phyloP scores from a whole-genome alignment of 2,797 vertebrate genomes.

The Anas bahamensis region DNA sequence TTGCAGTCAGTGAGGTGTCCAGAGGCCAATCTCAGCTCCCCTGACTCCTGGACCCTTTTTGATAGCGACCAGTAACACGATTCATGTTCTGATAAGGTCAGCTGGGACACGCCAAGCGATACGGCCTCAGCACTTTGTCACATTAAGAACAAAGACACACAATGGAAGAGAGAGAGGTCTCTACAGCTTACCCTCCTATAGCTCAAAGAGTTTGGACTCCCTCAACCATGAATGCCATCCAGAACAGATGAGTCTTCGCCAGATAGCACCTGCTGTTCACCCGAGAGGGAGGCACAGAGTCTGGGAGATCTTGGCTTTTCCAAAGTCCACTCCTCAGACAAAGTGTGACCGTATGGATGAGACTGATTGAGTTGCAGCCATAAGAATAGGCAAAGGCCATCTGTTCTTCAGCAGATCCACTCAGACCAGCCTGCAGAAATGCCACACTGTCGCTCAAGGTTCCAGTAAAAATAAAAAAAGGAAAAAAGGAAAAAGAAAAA shows the following conservation, averaged over 20 bases:
- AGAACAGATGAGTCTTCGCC: slow-evolving; percentile 68
- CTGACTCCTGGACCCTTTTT: slow-evolving; percentile 40
- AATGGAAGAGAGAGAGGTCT: slow-evolving; percentile 46
- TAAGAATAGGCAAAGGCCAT: slow-evolving; percentile 64
- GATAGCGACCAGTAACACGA: neutral
- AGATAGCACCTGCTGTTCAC: slow-evolving; percentile 62
- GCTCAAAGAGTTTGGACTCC: slow-evolving; percentile 44
- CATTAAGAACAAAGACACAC: slow-evolving; percentile 54
- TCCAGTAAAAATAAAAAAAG: neutral
- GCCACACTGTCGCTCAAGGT: slow-evolving; percentile 47
- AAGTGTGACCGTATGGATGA: slow-evolving; percentile 72
- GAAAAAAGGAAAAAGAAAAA: neutral
- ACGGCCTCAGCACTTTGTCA: slow-evolving; percentile 53
- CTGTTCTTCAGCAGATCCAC: slow-evolving; percentile 50
- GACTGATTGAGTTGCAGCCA: slow-evolving; percentile 50
- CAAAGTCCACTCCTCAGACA: slow-evolving; percentile 54
- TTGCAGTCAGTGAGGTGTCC: neutral
- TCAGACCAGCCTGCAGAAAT: slow-evolving; percentile 48
- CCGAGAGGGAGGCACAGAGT: slow-evolving; percentile 41
- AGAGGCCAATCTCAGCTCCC: slow-evolving; percentile 23
- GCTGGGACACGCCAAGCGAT: slow-evolving; percentile 43
- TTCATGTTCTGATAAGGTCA: neutral
- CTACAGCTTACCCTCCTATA: slow-evolving; percentile 48
- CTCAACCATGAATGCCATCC: slow-evolving; percentile 57
- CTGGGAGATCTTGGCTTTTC: slow-evolving; percentile 57